Base-by-base conservation (phyloP, 1,140 invertebrate genomes). In the Plutomurus gul region DNA sequence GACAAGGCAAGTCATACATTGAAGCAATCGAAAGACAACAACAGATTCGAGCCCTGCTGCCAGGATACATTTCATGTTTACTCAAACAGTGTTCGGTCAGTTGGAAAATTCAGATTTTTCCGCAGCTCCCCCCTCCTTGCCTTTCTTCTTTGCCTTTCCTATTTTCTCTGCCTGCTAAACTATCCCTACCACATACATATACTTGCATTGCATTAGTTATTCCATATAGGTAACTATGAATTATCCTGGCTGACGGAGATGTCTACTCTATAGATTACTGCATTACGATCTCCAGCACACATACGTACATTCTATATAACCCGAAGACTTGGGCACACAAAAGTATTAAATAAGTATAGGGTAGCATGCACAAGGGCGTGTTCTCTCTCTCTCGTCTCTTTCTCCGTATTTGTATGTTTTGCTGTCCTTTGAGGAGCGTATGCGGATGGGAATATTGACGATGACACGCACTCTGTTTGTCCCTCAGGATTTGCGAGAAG, bases 91-190 rank as follows among this genome's bases (percentile, higher is more conserved):
- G 56, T 65, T 65, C 56, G 56, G 56, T 65, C 56, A 65, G 56
- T 65, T 65, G 56, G 56, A 65, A 65, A 65, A 65, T 65, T 65
- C 56, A 65, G 56, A 65, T 65, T 65, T 60, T 65, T 65, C 56
- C 56, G 56, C 56, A 36, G 56, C 27, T 65, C 56, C 56, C 56
- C 56, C 56, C 56, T 33, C 27, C 36, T 30, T 65, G 27, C 27
- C 56, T 65, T 22, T 30, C 7, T 60, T 30, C 16, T 16, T 22
- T 30, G 10, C 1, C 27, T 27, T 33, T 3, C 3, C 22, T 65
- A 65, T 30, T 27, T 18, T 27, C 56, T 65, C 36, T 65, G 27
- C 13, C 25, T 65, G 16, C 8, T 30, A 33, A n/a, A 16, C 3
- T 65, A 16, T 1, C 6, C 16, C 10, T 65, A n/a, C 27, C 18